Percentiles rank a stretch among this genome's conserved stretches.
Conservation (phyloP, 2,888 invertebrate species). For the Augochlorella aurata region DNA sequence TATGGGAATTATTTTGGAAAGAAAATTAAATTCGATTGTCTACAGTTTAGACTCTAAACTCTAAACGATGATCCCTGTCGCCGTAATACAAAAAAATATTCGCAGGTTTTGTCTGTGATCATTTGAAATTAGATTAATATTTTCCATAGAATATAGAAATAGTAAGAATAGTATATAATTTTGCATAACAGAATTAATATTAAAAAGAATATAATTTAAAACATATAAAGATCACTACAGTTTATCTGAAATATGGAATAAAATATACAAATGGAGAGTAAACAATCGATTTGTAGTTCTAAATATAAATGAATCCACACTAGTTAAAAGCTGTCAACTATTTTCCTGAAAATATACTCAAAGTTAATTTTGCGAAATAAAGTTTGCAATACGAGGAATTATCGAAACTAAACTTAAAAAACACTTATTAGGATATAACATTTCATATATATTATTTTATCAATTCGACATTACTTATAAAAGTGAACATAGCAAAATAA, state of each 20-base stretch:
- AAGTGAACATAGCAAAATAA: not conserved
- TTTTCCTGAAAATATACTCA: not conserved
- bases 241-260: slow-evolving; percentile 13
- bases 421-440: not conserved
- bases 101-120: not conserved
- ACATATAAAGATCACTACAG: not conserved
- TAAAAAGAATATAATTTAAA: not conserved
- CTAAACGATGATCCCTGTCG: slow-evolving; percentile 21
- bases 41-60: too few relatives aligned
- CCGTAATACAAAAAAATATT: not conserved
- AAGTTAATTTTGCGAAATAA: not conserved
- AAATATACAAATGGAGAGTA: not conserved
- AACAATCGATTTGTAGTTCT: not conserved
- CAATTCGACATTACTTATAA: not conserved
- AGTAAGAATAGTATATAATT: not conserved
- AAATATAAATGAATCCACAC: slow-evolving; percentile 18
- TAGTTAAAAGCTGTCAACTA: not conserved
- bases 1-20: slow-evolving; percentile 7
- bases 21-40: slow-evolving; percentile 39
- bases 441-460: not conserved
- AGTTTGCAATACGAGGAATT: not conserved
- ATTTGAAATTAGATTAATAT: not conserved
- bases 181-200: slow-evolving; percentile 1
- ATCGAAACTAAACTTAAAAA: not conserved
- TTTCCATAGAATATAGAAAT: not conserved